Percentiles rank a stretch among this genome's conserved stretches.
These are phyloP conservation scores for Camptogramma bilineatum DNA, from an alignment of 2,888 invertebrate species.

Conservation along the genomic window DNA sequence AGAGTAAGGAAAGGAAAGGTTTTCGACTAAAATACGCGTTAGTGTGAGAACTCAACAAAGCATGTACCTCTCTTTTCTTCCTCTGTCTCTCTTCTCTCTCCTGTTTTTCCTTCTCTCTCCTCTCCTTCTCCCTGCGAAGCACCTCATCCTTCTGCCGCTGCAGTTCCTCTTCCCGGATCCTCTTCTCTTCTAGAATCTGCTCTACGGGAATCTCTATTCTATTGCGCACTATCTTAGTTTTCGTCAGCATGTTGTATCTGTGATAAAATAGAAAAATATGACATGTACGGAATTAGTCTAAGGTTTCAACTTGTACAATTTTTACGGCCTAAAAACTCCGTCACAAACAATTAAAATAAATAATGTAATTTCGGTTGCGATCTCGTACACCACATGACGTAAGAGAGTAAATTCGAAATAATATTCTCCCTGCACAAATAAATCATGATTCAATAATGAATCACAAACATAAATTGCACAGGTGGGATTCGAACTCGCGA, in stretches of 20 bases:
- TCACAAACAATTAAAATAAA: too few relatives aligned
- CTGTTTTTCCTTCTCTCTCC: slow-evolving; percentile 59
- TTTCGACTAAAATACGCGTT: too few relatives aligned
- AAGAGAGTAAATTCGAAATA: slow-evolving; percentile 67
- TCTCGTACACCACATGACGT: slow-evolving; percentile 51
- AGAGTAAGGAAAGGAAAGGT: too few relatives aligned
- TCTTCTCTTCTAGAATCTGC: slow-evolving; percentile 76
- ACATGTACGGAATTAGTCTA: too few relatives aligned
- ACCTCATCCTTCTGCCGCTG: slow-evolving; percentile 66
- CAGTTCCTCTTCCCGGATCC: slow-evolving; percentile 63
- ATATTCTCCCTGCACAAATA: slow-evolving; percentile 58
- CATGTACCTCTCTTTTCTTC: slow-evolving; percentile 76
- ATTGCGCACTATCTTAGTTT: slow-evolving; percentile 74
- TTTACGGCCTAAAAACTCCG: too few relatives aligned
- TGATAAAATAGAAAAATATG: neutral
- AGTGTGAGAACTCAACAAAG: too few relatives aligned
- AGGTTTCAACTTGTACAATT: too few relatives aligned
- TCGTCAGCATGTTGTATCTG: slow-evolving; percentile 78
- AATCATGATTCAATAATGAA: slow-evolving; percentile 41
- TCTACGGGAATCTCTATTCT: slow-evolving; percentile 76
- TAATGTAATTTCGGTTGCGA: slow-evolving; percentile 64
- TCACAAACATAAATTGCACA: slow-evolving; percentile 38
- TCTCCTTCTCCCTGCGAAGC: slow-evolving; percentile 56
- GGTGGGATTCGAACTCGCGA: slow-evolving; percentile 42
- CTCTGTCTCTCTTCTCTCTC: slow-evolving; percentile 71